Percentiles rank a stretch among this genome's conserved stretches.
These are phyloP conservation scores for Euclidia mi DNA, from an alignment of 2,888 invertebrate genomes.

Conservation along the genomic window DNA sequence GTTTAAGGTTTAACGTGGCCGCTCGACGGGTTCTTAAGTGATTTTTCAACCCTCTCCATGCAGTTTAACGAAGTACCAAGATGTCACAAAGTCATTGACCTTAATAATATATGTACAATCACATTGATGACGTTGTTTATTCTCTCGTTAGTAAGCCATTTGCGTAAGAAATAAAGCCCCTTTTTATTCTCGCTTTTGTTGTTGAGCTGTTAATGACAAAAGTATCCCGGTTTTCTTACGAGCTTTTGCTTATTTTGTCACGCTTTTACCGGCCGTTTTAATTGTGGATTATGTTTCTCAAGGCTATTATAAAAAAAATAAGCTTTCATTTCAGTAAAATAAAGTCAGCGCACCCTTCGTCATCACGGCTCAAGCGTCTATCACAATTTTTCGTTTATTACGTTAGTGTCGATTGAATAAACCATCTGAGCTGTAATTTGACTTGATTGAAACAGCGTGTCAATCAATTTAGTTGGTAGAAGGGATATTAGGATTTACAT, in stretches of 20 bases:
- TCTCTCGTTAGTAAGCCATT: conserved; percentile 62
- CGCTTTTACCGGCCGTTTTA: conserved; percentile 26
- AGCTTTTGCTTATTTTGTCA: conserved; percentile 44
- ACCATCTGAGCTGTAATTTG: conserved; percentile 49
- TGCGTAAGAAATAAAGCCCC: conserved; percentile 62
- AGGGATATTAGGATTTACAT: conserved; percentile 29
- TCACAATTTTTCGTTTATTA: conserved; percentile 41
- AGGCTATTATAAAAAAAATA: conserved; percentile 6
- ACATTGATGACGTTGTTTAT: conserved; percentile 70
- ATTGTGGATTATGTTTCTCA: conserved; percentile 27
- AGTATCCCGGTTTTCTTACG: conserved; percentile 47
- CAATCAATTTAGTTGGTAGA: conserved; percentile 52
- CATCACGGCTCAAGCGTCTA: too few relatives aligned
- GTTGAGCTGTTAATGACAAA: conserved; percentile 53
- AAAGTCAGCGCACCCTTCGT: conserved; percentile 22
- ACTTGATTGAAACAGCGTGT: conserved; percentile 47
- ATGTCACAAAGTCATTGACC: conserved; percentile 82
- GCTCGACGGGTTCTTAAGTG: conserved; percentile 81
- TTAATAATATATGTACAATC: conserved; percentile 72
- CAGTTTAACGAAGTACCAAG: conserved; percentile 84
- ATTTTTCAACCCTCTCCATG: conserved; percentile 78
- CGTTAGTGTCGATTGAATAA: conserved; percentile 35
- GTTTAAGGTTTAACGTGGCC: conserved; percentile 83
- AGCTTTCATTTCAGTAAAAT: conserved; percentile 16
- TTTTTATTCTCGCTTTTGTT: conserved; percentile 59